Evolutionary conservation across 2,888 invertebrate species (phyloP), one percentile per base, ranked within the genome.

Genomic region (Stramonita haemastoma): DNA sequence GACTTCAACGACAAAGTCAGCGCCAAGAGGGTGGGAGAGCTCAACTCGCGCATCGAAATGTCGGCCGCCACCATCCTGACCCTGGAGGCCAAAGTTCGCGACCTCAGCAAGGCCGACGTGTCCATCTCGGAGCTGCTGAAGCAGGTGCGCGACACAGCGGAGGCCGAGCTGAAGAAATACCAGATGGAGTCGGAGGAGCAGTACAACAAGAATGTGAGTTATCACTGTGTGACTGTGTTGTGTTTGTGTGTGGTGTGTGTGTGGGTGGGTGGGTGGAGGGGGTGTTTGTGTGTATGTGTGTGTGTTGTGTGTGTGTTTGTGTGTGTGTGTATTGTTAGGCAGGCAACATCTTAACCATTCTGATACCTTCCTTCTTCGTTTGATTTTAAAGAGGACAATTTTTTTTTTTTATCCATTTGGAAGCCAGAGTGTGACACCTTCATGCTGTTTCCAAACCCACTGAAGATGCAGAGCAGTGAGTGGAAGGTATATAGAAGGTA

Each of bases 191-290:
- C 94, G 19, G 94, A 94, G 89, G 93, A 93, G 89, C 91, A 92
- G 66, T 94, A 94, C 88, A 93, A 90, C 56, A 93, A 93, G 92
- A 94, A 94, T 93, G 95, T 95, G 91, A 93, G 94, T 90, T n/a
- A 26, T 5, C 22, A 5, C 22, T 60, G 60, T 60, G 60, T 60
- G 60, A 19, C 19, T 11, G 70, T 11, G 70, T 70, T 70, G 11
- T 70, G 11, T 70, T 70, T 70, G 70, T 81, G 81, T 81, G 81
- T 81, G 22, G 17, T 34, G 79, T 32, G 79, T 79, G 29, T 32
- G 79, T 29, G 73, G 17, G n/a, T 15, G 22, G 17, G 8, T 8
- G 17, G 60, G 60, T 15, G 60, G 60, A 60, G 17, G 60, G 17
- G 60, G 60, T 60, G n/a, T n/a, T 26, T 77, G 15, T 77, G 15